Conservation (phyloP, 2,113 vertebrate genomes). For the Lophotis ruficrista region DNA sequence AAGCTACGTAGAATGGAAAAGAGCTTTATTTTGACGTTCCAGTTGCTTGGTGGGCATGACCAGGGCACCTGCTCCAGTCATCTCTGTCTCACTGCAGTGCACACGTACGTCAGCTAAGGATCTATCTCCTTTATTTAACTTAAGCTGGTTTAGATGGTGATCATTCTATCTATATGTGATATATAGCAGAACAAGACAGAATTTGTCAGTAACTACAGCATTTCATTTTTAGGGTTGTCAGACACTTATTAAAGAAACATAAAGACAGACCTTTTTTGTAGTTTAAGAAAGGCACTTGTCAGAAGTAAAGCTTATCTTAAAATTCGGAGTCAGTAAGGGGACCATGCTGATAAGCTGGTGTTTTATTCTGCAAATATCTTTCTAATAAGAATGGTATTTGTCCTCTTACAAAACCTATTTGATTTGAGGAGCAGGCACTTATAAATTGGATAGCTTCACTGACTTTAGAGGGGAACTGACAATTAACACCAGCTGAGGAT, state of each 20-base stretch:
- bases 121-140: neutral
- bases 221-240: neutral
- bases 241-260: neutral
- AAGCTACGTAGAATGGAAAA: neutral
- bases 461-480: neutral
- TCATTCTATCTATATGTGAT: rapidly evolving
- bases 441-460: neutral
- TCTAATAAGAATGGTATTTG: neutral
- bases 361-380: neutral
- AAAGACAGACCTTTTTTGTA: neutral
- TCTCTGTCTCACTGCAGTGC: neutral
- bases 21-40: neutral
- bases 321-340: neutral
- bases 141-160: neutral
- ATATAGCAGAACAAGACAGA: neutral
- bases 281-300: neutral
- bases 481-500: constrained; percentile 7
- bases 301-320: neutral
- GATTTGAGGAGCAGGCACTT: neutral
- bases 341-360: neutral
- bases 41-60: neutral
- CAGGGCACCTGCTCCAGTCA: rapidly evolving
- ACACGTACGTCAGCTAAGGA: rapidly evolving
- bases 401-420: neutral
- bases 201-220: neutral